These are phyloP conservation scores for Sciurus niger DNA, from an alignment of 2,113 vertebrate species.

Conservation along the genomic window DNA sequence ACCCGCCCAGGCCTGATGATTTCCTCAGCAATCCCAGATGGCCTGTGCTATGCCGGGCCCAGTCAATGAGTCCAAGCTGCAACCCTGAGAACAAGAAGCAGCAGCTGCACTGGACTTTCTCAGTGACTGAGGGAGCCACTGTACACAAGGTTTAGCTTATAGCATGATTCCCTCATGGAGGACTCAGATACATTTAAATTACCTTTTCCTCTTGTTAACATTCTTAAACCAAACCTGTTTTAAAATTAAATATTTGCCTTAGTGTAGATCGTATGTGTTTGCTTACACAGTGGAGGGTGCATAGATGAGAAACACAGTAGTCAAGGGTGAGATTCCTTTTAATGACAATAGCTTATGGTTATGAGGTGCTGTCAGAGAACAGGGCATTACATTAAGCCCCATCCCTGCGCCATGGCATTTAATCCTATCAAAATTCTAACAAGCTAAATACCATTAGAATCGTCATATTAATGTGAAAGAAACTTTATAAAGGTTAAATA, in stretches of 20 bases:
- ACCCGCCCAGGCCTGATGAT: conserved; percentile 13
- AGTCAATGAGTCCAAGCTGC: background rate
- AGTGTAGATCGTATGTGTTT: background rate
- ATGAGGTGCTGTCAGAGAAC: background rate
- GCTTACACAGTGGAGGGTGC: background rate
- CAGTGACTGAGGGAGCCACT: background rate
- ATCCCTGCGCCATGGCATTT: conserved; percentile 10
- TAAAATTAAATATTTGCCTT: conserved; percentile 51
- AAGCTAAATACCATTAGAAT: conserved; percentile 28
- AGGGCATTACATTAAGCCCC: conserved; percentile 39
- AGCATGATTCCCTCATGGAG: background rate
- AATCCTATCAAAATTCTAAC: conserved; percentile 63
- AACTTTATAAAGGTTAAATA: conserved; percentile 58
- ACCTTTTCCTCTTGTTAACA: conserved; percentile 18
- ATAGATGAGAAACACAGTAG: background rate
- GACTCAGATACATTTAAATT: background rate
- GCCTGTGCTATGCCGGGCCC: background rate
- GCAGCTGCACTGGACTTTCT: background rate
- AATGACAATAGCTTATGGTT: background rate
- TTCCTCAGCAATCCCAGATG: conserved; percentile 51
- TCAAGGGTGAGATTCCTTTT: background rate
- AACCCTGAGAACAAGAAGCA: background rate
- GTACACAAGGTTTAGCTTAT: background rate
- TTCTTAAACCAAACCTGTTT: conserved; percentile 43
- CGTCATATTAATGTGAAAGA: conserved; percentile 33